phyloP scores from a whole-genome alignment of 2,888 invertebrate genomes.

The Strigamia maritima region DNA sequence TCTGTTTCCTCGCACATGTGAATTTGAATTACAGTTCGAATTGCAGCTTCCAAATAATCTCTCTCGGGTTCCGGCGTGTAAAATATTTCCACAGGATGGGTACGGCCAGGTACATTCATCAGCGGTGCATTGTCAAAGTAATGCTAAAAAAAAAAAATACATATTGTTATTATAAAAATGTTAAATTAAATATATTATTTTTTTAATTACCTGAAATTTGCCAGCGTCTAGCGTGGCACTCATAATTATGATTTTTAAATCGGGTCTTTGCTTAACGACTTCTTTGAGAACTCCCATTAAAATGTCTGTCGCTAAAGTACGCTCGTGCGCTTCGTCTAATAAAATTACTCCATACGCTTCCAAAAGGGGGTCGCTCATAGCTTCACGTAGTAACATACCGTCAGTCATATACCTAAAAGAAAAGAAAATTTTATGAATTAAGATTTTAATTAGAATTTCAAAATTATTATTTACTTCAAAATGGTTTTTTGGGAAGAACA shows the following conservation, averaged over 20 bases:
- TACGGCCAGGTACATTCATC: conserved; percentile 96
- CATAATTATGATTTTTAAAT: conserved; percentile 97
- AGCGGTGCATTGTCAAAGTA: conserved; percentile 98
- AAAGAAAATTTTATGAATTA: not conserved
- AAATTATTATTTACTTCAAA: conserved; percentile 61
- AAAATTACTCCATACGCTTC: conserved; percentile 93
- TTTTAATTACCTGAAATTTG: conserved; percentile 71
- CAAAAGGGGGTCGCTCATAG: conserved; percentile 98
- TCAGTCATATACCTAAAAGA: conserved; percentile 87
- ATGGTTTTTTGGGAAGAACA: conserved; percentile 92
- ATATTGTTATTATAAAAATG: too few relatives aligned
- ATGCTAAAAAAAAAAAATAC: conserved; percentile 59
- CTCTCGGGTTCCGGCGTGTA: conserved; percentile 98
- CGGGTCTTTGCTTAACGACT: conserved; percentile 85
- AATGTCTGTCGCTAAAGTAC: conserved; percentile 96
- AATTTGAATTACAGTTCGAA: conserved; percentile 93
- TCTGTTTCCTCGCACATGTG: conserved; percentile 92
- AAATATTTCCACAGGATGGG: conserved; percentile 95
- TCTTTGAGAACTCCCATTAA: conserved; percentile 98
- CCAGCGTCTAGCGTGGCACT: conserved; percentile 98
- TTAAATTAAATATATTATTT: not conserved
- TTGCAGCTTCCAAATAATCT: conserved; percentile 97
- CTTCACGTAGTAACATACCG: conserved; percentile 98
- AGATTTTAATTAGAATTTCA: not conserved
- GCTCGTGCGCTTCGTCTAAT: conserved; percentile 97